These are phyloP conservation scores for Calameuta idolon DNA, from an alignment of 2,888 invertebrate species.

Conservation along the genomic window DNA sequence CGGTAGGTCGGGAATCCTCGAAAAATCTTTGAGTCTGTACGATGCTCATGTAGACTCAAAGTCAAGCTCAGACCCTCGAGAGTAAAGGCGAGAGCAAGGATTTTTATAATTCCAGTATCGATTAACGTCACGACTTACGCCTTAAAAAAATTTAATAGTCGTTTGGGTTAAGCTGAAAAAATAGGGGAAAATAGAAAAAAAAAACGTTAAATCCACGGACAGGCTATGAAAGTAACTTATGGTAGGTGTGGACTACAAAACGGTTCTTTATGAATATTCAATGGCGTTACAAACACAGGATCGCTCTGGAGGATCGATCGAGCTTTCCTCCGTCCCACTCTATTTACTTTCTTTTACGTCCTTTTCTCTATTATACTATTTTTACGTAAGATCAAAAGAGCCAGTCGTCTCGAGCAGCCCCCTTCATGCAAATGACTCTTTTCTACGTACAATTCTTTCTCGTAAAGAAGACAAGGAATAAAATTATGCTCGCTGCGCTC, in stretches of 20 bases:
- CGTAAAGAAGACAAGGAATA: background rate
- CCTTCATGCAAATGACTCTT: slow-evolving; percentile 39
- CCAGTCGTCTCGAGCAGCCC: slow-evolving; percentile 22
- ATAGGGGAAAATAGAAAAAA: background rate
- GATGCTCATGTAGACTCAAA: background rate
- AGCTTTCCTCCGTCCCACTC: slow-evolving; percentile 16
- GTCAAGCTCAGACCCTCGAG: no score
- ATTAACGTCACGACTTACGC: background rate
- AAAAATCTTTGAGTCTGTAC: background rate
- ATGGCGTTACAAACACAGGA: slow-evolving; percentile 36
- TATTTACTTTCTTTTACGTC: slow-evolving; percentile 44
- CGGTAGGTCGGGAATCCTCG: background rate
- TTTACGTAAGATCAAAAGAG: background rate
- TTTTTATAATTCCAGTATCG: background rate
- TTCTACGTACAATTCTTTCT: background rate
- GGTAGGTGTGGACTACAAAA: background rate
- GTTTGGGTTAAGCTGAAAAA: background rate
- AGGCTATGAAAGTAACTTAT: background rate
- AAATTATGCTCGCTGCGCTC: background rate
- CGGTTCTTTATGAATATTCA: slow-evolving; percentile 54
- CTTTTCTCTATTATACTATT: slow-evolving; percentile 35
- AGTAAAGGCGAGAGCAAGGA: background rate
- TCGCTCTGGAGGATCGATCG: slow-evolving; percentile 44
- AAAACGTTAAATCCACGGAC: background rate
- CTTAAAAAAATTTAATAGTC: background rate